These are phyloP conservation scores for Drosophila cracens DNA, from an alignment of 2,888 invertebrate genomes.

Conservation along the genomic window DNA sequence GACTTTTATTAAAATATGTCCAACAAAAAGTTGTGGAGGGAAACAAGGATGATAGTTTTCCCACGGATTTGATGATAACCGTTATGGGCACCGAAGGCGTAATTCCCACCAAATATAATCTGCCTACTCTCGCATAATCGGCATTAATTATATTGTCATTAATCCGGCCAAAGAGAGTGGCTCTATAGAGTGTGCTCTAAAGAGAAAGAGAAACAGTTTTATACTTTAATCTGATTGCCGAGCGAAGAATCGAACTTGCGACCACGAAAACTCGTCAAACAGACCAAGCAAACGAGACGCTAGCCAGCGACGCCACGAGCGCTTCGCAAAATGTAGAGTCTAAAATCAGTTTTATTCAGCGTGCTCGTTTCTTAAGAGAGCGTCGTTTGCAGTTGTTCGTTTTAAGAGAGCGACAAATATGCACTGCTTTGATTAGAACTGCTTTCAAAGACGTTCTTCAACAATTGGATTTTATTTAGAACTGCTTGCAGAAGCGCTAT, in stretches of 20 bases:
- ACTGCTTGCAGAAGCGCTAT: conserved; percentile 7
- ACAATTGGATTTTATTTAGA: neutral
- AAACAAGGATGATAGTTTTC: conserved; percentile 82
- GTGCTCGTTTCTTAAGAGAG: neutral
- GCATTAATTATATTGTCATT: conserved; percentile 68
- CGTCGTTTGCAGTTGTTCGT: neutral
- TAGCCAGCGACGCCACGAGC: conserved; percentile 24
- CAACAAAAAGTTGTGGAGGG: conserved; percentile 72
- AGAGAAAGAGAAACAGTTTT: neutral
- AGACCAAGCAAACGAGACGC: fast-evolving
- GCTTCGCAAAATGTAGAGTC: fast-evolving
- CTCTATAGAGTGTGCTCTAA: conserved; percentile 15
- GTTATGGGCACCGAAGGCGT: conserved; percentile 83
- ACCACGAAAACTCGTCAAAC: neutral
- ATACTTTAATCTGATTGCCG: neutral
- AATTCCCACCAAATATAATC: conserved; percentile 76
- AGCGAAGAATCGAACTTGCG: conserved; percentile 18
- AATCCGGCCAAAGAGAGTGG: conserved; percentile 83
- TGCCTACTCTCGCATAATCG: conserved; percentile 81
- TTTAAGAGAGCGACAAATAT: neutral
- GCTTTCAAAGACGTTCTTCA: neutral
- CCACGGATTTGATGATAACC: conserved; percentile 82
- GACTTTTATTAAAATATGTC: neutral
- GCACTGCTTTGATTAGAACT: conserved; percentile 5
- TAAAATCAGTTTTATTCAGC: conserved; percentile 20